These are phyloP conservation scores for Scaptomyza polygonia DNA, from an alignment of 2,888 invertebrate genomes.

Conservation along the genomic window DNA sequence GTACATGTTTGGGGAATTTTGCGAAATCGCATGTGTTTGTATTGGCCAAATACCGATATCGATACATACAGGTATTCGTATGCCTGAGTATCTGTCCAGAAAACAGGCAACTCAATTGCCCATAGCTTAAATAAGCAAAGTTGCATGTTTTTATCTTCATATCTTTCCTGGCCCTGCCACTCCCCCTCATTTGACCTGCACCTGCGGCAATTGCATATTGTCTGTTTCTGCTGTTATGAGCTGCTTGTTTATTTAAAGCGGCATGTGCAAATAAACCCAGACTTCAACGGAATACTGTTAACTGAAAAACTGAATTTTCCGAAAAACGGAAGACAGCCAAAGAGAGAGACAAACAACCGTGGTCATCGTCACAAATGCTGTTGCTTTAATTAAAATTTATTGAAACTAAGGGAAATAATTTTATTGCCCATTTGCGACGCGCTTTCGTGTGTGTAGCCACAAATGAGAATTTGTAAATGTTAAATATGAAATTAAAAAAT, in stretches of 20 bases:
- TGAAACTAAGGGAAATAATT: constrained; percentile 61
- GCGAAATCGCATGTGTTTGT: constrained; percentile 22
- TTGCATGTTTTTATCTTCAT: constrained; percentile 12
- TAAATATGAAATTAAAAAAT: constrained; percentile 20
- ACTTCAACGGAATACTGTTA: not conserved
- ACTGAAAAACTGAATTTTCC: constrained; percentile 10
- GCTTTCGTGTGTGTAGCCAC: not conserved
- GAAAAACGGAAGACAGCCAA: not conserved
- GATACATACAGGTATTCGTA: not conserved
- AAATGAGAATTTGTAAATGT: not conserved
- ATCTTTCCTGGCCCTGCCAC: not conserved
- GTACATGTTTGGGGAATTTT: not conserved
- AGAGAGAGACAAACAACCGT: not conserved
- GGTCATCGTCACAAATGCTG: constrained; percentile 17
- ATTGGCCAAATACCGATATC: constrained; percentile 13
- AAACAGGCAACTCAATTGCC: constrained; percentile 35
- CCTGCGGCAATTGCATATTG: constrained; percentile 23
- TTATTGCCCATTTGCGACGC: constrained; percentile 46
- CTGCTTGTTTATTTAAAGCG: constrained; percentile 56
- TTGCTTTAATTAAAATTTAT: constrained; percentile 68
- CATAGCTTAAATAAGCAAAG: constrained; percentile 40
- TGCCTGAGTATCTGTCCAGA: not conserved
- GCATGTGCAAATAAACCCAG: constrained; percentile 46
- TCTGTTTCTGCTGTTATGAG: constrained; percentile 20
- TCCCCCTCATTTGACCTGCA: no score